Conservation (phyloP, 2,797 vertebrate genomes). For the Leptoclinus maculatus region DNA sequence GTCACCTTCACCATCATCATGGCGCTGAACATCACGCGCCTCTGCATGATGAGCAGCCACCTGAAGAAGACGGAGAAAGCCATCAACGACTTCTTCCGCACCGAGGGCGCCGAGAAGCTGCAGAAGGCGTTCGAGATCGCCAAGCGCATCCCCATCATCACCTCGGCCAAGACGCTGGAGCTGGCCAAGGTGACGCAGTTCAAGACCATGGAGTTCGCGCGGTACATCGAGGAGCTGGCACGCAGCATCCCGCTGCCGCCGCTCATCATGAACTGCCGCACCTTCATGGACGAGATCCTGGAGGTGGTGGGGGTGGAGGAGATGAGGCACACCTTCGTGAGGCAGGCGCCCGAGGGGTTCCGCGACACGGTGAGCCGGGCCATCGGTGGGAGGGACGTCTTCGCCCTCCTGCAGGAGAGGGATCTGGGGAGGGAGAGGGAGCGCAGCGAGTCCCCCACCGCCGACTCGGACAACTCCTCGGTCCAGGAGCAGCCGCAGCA, state of each 20-base stretch:
- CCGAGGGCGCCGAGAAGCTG: conserved; percentile 97
- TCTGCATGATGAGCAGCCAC: conserved; percentile 99
- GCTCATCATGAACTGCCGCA: conserved; percentile 98
- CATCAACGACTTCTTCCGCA: conserved; percentile 98
- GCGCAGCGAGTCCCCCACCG: conserved; percentile 90
- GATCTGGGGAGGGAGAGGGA: conserved; percentile 84
- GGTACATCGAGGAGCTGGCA: conserved; percentile 97
- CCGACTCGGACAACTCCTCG: conserved; percentile 93
- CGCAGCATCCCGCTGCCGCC: conserved; percentile 97
- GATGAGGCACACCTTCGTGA: conserved; percentile 94
- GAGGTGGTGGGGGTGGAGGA: conserved; percentile 98
- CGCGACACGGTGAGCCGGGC: conserved; percentile 62
- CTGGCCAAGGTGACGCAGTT: conserved; percentile 99
- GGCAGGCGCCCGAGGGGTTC: conserved; percentile 88
- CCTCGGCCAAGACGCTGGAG: conserved; percentile 97
- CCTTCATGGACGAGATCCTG: conserved; percentile 98
- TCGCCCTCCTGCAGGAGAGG: conserved; percentile 88
- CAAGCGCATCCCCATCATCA: conserved; percentile 98
- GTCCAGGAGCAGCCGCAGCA: conserved; percentile 94
- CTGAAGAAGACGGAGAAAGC: conserved; percentile 99
- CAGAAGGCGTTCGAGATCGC: conserved; percentile 99
- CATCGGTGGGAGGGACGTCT: conserved; percentile 84
- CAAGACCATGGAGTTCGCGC: conserved; percentile 99
- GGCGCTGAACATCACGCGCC: conserved; percentile 93
- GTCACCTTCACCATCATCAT: conserved; percentile 97